Conservation (phyloP, 2,888 invertebrate species). For the Timema podura region DNA sequence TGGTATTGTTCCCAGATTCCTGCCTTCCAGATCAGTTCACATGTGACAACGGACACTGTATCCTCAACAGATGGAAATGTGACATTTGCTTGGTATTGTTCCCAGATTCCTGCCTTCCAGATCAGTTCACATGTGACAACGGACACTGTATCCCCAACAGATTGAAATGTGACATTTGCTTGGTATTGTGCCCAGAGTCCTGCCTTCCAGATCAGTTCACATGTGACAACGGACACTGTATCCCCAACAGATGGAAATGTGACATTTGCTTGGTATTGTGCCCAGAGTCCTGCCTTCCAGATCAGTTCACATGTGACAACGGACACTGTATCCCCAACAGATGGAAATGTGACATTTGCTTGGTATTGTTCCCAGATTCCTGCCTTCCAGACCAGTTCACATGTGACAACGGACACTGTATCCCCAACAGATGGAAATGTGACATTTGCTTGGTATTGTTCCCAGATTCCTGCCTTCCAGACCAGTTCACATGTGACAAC, state of each 20-base stretch:
- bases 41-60: constrained; percentile 59
- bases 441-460: constrained; percentile 43
- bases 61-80: constrained; percentile 60
- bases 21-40: constrained; percentile 48
- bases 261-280: no score
- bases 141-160: no score
- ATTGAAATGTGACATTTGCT: no score
- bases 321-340: constrained; percentile 58
- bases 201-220: constrained; percentile 48
- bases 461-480: constrained; percentile 28
- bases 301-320: constrained; percentile 55
- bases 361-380: background rate
- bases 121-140: no score
- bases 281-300: constrained; percentile 27
- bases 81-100: no score
- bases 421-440: constrained; percentile 60
- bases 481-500: constrained; percentile 55
- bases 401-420: constrained; percentile 59
- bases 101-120: no score
- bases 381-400: constrained; percentile 47
- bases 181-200: no score
- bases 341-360: constrained; percentile 53
- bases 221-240: constrained; percentile 59
- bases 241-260: constrained; percentile 60
- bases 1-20: no score